Percentiles rank a stretch among this genome's conserved stretches.
Evolutionary conservation across 2,888 invertebrate genomes (phyloP).

Genomic region (Lasioglossum morio): DNA sequence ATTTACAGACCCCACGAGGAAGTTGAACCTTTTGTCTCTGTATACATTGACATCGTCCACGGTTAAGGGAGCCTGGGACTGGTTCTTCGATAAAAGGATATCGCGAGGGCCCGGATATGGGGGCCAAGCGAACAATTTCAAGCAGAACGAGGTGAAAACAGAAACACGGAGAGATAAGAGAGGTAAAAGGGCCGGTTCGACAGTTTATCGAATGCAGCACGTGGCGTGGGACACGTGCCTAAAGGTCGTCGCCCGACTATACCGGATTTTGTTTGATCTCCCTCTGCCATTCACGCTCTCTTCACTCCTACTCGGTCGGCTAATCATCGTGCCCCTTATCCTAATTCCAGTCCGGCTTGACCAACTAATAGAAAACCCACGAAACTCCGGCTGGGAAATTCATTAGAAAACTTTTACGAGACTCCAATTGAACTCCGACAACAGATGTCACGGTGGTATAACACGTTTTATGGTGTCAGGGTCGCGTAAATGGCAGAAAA

Average conservation of each 20-base stretch:
- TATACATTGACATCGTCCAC: not conserved
- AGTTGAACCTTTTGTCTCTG: not conserved
- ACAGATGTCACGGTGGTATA: not conserved
- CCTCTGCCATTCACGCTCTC: not conserved
- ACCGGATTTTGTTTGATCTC: slow-evolving; percentile 73
- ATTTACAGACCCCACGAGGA: not conserved
- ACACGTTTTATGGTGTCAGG: not conserved
- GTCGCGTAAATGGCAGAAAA: not conserved
- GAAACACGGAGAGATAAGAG: slow-evolving; percentile 31
- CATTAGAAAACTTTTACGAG: not conserved
- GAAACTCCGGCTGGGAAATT: slow-evolving; percentile 24
- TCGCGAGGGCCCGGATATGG: not conserved
- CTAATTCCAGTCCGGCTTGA: slow-evolving; percentile 24
- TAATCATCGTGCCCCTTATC: not conserved
- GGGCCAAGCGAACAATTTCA: slow-evolving; percentile 26
- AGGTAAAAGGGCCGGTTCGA: slow-evolving; percentile 52
- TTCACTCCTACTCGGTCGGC: not conserved
- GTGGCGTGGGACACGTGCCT: slow-evolving; percentile 73
- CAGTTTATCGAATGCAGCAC: slow-evolving; percentile 71
- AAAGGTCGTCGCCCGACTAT: slow-evolving; percentile 74
- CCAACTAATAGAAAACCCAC: not conserved
- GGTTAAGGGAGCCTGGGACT: not conserved
- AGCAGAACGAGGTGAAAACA: slow-evolving; percentile 46
- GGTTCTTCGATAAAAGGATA: not conserved
- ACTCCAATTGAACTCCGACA: not conserved